These are phyloP conservation scores for Carduelis carduelis DNA, from an alignment of 2,797 vertebrate genomes.

Conservation along the genomic window DNA sequence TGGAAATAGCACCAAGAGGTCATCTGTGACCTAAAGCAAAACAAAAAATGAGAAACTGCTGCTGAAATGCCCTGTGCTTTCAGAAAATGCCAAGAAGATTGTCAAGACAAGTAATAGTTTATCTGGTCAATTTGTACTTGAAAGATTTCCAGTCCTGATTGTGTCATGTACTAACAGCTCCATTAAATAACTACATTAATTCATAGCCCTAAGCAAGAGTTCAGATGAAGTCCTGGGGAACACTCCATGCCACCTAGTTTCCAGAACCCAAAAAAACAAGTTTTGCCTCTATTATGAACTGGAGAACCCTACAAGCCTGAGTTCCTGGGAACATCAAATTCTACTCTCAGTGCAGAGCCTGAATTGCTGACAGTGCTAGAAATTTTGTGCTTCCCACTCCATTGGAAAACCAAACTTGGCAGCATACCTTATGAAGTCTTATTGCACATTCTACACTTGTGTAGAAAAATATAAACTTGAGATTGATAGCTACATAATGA, in stretches of 20 bases:
- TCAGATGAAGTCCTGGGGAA: background rate
- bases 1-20: background rate
- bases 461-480: background rate
- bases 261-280: background rate
- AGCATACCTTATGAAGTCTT: background rate
- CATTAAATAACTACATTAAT: background rate
- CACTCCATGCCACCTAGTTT: background rate
- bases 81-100: background rate
- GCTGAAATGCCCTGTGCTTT: background rate
- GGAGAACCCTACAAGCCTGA: background rate
- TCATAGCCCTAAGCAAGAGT: background rate
- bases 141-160: background rate
- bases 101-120: background rate
- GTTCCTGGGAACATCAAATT: background rate
- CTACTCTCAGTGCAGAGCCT: background rate
- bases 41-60: background rate
- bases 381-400: background rate
- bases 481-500: background rate
- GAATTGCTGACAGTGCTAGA: background rate
- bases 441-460: background rate
- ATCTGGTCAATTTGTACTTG: background rate
- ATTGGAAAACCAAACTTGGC: background rate
- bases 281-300: background rate
- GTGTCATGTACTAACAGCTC: background rate
- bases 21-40: background rate